Evolutionary conservation across 1,140 invertebrate species (phyloP).

Genomic region (Drosophila busckii): DNA sequence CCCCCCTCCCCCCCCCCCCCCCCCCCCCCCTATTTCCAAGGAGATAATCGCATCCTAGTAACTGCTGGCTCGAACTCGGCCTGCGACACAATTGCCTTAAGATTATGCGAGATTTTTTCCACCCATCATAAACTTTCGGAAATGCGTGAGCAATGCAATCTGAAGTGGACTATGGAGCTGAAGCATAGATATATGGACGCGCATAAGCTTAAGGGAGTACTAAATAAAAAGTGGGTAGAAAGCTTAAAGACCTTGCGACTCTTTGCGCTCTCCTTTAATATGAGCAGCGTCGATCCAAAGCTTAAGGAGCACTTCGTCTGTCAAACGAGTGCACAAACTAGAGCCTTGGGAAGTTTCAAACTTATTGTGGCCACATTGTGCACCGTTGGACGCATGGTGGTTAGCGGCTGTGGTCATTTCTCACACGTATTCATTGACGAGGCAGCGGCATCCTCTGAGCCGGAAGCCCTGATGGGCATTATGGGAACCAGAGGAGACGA

Average conservation of each 20-base stretch:
- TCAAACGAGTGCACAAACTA: not conserved
- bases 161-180: no score
- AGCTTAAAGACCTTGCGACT: no score
- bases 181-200: no score
- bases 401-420: conserved; percentile 81
- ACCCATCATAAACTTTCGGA: conserved; percentile 19
- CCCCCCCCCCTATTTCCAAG: conserved; percentile 74
- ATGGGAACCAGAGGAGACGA: conserved; percentile 54
- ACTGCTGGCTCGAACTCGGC: conserved; percentile 89
- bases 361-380: conserved; percentile 50
- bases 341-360: conserved; percentile 16
- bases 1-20: no score
- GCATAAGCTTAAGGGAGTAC: no score
- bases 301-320: conserved; percentile 38
- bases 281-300: no score
- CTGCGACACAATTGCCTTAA: conserved; percentile 84
- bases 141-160: no score
- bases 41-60: conserved; percentile 81
- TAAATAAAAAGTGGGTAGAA: no score
- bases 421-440: conserved; percentile 92
- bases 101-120: conserved; percentile 79
- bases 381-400: conserved; percentile 81
- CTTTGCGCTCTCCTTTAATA: no score
- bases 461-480: conserved; percentile 86
- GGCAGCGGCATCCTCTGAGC: conserved; percentile 90